Percentiles rank a stretch among this genome's conserved stretches.
These are phyloP conservation scores for Zaprionus kolodkinae DNA, from an alignment of 1,140 invertebrate genomes.

Conservation along the genomic window DNA sequence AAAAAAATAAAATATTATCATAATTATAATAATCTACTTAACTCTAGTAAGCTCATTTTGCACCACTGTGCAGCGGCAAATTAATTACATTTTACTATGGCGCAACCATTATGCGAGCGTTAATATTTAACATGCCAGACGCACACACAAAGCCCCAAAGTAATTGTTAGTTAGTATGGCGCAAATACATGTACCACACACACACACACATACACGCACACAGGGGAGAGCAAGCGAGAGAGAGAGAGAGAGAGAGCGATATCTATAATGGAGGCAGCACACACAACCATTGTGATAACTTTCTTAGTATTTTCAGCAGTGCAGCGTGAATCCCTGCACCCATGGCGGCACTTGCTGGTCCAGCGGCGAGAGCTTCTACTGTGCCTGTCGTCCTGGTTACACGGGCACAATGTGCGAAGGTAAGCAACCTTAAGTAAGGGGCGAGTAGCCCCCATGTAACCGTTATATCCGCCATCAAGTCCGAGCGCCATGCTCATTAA, in stretches of 20 bases:
- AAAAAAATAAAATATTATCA: not conserved
- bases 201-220: not conserved
- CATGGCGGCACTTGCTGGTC: conserved; percentile 91
- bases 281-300: conserved; percentile 50
- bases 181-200: conserved; percentile 21
- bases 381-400: conserved; percentile 89
- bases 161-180: conserved; percentile 50
- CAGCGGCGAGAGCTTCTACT: conserved; percentile 90
- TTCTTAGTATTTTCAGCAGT: conserved; percentile 86
- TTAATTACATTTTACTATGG: conserved; percentile 77
- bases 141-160: conserved; percentile 55
- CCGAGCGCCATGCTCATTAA: conserved; percentile 24
- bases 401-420: conserved; percentile 92
- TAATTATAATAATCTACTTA: not conserved
- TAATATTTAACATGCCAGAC: conserved; percentile 68
- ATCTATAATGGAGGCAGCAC: not conserved
- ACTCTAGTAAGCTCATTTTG: not conserved
- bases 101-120: conserved; percentile 45
- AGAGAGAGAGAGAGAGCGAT: not conserved
- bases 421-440: conserved; percentile 57
- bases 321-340: conserved; percentile 90
- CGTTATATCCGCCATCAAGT: not conserved
- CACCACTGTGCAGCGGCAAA: conserved; percentile 50
- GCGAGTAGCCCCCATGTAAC: conserved; percentile 7
- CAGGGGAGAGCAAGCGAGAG: not conserved